Evolutionary conservation across 2,797 vertebrate genomes (phyloP), one percentile per base, ranked within the genome.

Genomic region (Molossus alvarezi): DNA sequence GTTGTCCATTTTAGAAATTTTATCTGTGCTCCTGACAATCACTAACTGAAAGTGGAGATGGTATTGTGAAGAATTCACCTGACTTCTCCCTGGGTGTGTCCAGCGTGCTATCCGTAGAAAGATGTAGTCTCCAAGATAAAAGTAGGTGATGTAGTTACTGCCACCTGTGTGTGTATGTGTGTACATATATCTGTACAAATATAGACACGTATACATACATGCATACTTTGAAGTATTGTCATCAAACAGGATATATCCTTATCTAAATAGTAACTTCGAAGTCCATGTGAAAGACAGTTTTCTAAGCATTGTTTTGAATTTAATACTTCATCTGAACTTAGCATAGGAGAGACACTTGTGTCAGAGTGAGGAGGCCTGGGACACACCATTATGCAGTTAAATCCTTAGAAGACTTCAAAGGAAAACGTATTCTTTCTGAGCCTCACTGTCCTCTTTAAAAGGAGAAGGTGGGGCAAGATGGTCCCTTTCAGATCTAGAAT

Each of bases 1-100:
- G 6, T 92, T 88, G 55, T 77, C 62, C 72, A 12, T 81, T 91
- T 77, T 58, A 86, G 75, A 86, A 86, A 62, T 82, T 95, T 82
- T 29, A 20, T 77, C 58, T 86, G 18, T 71, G 18, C 18, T 20
- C 20, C 23, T 83, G 15, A 75, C 18, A 79, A 64, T 23, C 25
- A 69, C 53, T 64, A 48, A 37, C 65, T 84, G 23, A 76, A 45
- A 76, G 12, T 72, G 12, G 21, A 20, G 48, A 17, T 91, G 25
- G 88, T 11, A 14, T 5, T 13, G 27, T 33, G 14, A 75, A 84
- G 33, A 79, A 84, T 76, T 75, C 5, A 29, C 5, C 12, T 20
- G 37, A 13, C 18, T 64, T 91, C 64, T 57, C 55, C 11, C 7
- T 77, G 17, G 37, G 45, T 51, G 13, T 60, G 20, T 51, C 37